Evolutionary conservation across 2,888 invertebrate species (phyloP).

Genomic region (Clepsis dumicolana): DNA sequence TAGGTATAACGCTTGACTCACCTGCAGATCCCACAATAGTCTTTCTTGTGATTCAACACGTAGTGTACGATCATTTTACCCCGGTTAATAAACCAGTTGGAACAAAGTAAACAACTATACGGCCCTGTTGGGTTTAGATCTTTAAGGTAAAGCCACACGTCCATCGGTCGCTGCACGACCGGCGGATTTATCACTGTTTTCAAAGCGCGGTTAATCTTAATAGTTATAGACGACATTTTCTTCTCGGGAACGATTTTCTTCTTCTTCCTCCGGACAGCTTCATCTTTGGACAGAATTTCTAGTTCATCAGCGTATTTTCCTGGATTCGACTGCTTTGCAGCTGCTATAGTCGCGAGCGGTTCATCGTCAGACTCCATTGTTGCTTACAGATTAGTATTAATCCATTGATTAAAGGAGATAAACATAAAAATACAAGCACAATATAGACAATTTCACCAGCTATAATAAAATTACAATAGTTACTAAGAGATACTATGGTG

Average conservation of each 20-base stretch:
- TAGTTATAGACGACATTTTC: constrained; percentile 53
- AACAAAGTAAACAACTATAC: constrained; percentile 77
- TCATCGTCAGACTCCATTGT: constrained; percentile 81
- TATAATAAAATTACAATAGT: no score
- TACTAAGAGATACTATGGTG: no score
- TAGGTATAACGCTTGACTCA: constrained; percentile 48
- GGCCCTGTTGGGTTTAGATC: constrained; percentile 78
- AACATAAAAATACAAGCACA: constrained; percentile 8
- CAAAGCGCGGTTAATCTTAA: constrained; percentile 53
- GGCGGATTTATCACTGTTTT: constrained; percentile 50
- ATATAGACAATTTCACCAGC: not conserved
- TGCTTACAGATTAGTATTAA: not conserved
- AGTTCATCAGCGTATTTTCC: constrained; percentile 49
- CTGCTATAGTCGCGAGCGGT: constrained; percentile 73
- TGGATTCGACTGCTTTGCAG: constrained; percentile 64
- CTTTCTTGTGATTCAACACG: constrained; percentile 82
- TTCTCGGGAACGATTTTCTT: constrained; percentile 52
- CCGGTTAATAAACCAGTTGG: constrained; percentile 81
- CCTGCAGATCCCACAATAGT: constrained; percentile 83
- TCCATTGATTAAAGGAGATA: not conserved
- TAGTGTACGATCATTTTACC: constrained; percentile 80
- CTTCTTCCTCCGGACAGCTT: constrained; percentile 54
- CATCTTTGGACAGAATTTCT: constrained; percentile 45
- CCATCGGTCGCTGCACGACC: constrained; percentile 71
- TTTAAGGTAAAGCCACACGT: constrained; percentile 82